Evolutionary conservation across 2,797 vertebrate genomes (phyloP), one percentile per base, ranked within the genome.

Genomic region (Lepus oiostolus): DNA sequence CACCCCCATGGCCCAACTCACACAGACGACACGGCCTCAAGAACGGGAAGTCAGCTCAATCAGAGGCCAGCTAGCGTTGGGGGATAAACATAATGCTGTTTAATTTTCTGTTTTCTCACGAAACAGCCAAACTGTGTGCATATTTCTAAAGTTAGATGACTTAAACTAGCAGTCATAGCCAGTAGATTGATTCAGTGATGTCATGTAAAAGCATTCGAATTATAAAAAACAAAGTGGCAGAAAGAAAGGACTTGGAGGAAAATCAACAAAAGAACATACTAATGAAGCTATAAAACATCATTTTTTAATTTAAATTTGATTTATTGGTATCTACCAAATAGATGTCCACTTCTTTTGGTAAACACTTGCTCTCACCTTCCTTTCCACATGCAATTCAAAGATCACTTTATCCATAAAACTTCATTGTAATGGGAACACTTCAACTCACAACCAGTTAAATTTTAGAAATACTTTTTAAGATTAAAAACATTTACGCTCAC

Each of bases 11-110:
- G 19, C 54, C 52, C 35, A 70, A 68, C 6, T 9, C 0, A 17
- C 47, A 22, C 6, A 2, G 13, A 35, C 10, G 16, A 54, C 24
- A n/a, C 4, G 1, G 58, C 77, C 47, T 10, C 0, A 22, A 13
- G 26, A 16, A 28, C 1, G 3, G 10, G 32, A 35, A 6, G 30
- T 28, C 38, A 52, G 4, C 2, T n/a, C 80, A 28, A 35, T 47
- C 22, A 42, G 71, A 38, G 0, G 22, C 47, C 22, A 47, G 0
- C 17, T 10, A 4, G n/a, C 38, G 22, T 1, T 4, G 21, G 4
- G 54, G 3, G 35, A 11, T 4, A 4, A 72, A n/a, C 42, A 47
- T 47, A 47, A 47, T 47, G 42, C 7, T 47, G 42, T 47, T 47
- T 47, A 47, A 47, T 47, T 47, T 47, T 47, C 42, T 47, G 42